These are phyloP conservation scores for Palythoa grandis DNA, from an alignment of 92 coral and sea anemone species.

Conservation along the genomic window DNA sequence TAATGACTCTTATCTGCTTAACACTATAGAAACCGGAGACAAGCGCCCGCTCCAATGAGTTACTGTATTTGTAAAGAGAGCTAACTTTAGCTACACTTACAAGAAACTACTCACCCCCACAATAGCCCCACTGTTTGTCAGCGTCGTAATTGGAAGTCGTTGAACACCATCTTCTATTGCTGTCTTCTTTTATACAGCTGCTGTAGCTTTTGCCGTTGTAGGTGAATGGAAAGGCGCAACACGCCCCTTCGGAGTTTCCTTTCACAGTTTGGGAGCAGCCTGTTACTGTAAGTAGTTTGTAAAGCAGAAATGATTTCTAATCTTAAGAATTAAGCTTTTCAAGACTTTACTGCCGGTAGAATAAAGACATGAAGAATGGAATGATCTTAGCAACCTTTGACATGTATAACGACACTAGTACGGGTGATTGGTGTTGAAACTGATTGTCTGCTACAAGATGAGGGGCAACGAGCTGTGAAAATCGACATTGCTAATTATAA, in stretches of 20 bases:
- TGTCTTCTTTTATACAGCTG: conserved; percentile 75
- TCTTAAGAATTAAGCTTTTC: background rate
- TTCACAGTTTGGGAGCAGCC: conserved; percentile 88
- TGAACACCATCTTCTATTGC: conserved; percentile 88
- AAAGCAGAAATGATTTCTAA: background rate
- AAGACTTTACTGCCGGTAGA: too few species aligned
- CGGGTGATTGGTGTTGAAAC: too few species aligned
- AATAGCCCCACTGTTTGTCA: conserved; percentile 93
- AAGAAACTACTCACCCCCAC: conserved; percentile 71
- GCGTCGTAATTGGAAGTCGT: conserved; percentile 86
- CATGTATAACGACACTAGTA: too few species aligned
- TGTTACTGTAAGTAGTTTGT: conserved; percentile 46
- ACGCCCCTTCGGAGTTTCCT: conserved; percentile 96
- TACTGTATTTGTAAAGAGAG: background rate
- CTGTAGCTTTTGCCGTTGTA: conserved; percentile 74
- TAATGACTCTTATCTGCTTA: too few species aligned
- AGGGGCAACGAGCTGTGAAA: too few species aligned
- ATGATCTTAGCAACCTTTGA: too few species aligned
- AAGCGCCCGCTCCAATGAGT: too few species aligned
- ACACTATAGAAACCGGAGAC: too few species aligned
- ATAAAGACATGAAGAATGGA: too few species aligned
- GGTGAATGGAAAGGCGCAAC: conserved; percentile 91
- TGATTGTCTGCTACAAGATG: too few species aligned
- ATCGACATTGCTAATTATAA: too few species aligned
- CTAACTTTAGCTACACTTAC: background rate